Evolutionary conservation across 2,797 vertebrate genomes (phyloP).

Genomic region (Lophura swinhoii): DNA sequence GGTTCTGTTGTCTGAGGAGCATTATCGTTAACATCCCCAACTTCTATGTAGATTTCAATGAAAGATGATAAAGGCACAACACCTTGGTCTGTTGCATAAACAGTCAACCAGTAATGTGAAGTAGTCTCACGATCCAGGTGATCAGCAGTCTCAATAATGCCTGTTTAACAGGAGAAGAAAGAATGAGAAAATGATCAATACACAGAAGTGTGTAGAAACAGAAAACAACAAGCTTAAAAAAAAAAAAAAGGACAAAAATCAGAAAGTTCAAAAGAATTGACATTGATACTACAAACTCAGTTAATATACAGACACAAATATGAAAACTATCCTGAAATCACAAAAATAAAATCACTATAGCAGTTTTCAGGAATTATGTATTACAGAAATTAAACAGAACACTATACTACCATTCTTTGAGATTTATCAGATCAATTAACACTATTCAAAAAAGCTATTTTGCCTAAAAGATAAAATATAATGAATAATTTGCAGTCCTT

Average conservation of each 20-base stretch:
- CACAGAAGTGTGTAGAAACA: neutral
- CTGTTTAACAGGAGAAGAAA: constrained; percentile 73
- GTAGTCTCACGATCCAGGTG: constrained; percentile 91
- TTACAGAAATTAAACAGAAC: neutral
- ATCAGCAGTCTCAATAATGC: constrained; percentile 91
- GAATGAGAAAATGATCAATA: neutral
- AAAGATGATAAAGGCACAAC: constrained; percentile 94
- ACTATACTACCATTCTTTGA: neutral
- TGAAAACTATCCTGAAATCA: neutral
- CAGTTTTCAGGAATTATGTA: neutral
- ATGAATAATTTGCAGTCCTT: neutral
- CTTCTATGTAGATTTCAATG: constrained; percentile 92
- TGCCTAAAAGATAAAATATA: neutral
- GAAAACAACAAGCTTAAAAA: neutral
- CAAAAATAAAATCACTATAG: neutral
- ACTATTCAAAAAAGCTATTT: constrained; percentile 9
- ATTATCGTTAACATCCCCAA: constrained; percentile 97
- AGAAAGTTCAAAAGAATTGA: neutral
- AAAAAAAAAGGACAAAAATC: neutral
- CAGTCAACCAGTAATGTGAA: constrained; percentile 95
- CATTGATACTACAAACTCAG: neutral
- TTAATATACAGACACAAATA: neutral
- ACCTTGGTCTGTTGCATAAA: constrained; percentile 92
- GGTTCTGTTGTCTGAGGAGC: constrained; percentile 93
- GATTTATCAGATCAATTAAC: constrained; percentile 2